Conservation (phyloP, 2,113 vertebrate species). For the Columba janthina region DNA sequence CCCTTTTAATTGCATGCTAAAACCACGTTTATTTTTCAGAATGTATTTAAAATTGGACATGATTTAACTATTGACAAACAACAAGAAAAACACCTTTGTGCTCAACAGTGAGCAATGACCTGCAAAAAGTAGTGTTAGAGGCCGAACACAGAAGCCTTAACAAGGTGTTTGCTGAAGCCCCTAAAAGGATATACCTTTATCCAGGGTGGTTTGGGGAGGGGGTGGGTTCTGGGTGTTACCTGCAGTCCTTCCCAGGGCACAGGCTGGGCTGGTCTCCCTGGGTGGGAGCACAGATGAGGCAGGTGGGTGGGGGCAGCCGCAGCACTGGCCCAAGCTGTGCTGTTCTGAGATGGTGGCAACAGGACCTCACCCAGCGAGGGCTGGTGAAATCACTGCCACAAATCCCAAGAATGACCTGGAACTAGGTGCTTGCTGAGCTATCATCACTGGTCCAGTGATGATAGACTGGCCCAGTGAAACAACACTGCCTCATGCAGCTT, state of each 20-base stretch:
- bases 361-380: neutral
- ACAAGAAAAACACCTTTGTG: neutral
- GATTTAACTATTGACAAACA: neutral
- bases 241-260: neutral
- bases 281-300: neutral
- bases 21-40: neutral
- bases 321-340: neutral
- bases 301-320: neutral
- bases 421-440: neutral
- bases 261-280: too few species aligned
- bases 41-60: neutral
- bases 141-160: accelerated
- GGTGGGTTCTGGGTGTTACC: neutral
- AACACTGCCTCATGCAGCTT: neutral
- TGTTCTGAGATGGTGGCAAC: neutral
- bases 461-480: neutral
- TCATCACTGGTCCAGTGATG: neutral
- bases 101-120: accelerated
- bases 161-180: neutral
- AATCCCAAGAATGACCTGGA: neutral
- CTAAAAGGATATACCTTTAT: neutral
- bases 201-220: neutral
- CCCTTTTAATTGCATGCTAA: neutral
- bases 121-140: neutral
- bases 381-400: neutral